Base-by-base conservation (phyloP, 2,113 vertebrate species). In the Jacana jacana region DNA sequence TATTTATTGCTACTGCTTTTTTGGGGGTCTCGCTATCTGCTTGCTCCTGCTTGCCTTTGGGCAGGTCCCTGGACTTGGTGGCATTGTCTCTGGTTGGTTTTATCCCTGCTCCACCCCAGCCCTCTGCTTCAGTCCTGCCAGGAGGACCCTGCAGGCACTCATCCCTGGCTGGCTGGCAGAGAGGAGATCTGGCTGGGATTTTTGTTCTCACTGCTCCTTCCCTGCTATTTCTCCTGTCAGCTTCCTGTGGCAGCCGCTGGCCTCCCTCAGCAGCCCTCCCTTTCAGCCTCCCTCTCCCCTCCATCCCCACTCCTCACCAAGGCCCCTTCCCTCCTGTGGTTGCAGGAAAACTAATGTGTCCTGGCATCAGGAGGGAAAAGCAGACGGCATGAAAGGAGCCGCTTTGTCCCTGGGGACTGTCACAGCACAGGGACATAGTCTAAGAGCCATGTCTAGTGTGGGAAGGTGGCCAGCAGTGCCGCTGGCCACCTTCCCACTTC, bases 61-160 rank as follows among this genome's bases (percentile, higher is more conserved):
- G 37, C 33, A 31, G 35, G n/a, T 58, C 28, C 52, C 46, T 86
- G 79, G 51, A 35, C 12, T 51, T 83, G 23, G 13, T 77, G 10
- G 1, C 69, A 35, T 31, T 46, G 33, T 18, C 37, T 75, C 15
- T 77, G 58, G 15, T 9, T 91, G 37, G 14, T 91, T 66, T 61
- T 19, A 3, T 6, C 17, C 48, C 9, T 3, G 1, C 2, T 4
- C 31, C 7, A 6, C 9, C 17, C 69, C 31, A 14, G 30, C 17
- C 24, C 16, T 48, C 33, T 2, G 1, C 58, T 37, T 70, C 6
- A 0, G 18, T 37, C 4, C 75, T 76, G 28, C 39, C 54, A 57
- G 44, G 60, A 84, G 27, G 9, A 35, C 39, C 10, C 10, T 2
- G 11, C 60, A 61, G 42, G 27, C 3, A 2, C 37, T 77, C 60